Conservation (phyloP, 2,797 vertebrate genomes). For the Mionectes olivaceus region DNA sequence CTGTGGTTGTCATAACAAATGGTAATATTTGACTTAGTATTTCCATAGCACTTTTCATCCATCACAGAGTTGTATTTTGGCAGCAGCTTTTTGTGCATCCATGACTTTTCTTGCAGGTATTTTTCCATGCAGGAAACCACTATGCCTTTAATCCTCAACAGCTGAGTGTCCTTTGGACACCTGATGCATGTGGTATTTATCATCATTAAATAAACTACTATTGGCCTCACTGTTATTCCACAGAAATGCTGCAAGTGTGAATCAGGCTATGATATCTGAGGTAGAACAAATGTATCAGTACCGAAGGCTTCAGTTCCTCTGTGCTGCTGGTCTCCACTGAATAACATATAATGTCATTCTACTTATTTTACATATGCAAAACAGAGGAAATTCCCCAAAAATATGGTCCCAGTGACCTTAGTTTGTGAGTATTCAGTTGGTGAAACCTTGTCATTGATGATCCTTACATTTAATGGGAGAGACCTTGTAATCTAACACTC, state of each 20-base stretch:
- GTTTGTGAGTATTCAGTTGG: not conserved
- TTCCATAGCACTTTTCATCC: constrained; percentile 7
- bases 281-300: not conserved
- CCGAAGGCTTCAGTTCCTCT: not conserved
- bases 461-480: not conserved
- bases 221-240: not conserved
- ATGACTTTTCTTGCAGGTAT: not conserved
- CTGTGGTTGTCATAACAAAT: constrained; percentile 18
- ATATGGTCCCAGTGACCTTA: not conserved
- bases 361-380: not conserved
- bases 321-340: not conserved
- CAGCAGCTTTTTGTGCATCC: not conserved
- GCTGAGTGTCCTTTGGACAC: not conserved
- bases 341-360: not conserved
- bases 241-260: not conserved
- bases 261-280: not conserved
- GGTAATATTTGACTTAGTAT: constrained; percentile 39
- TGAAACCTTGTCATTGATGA: not conserved
- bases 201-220: not conserved
- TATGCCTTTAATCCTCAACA: not conserved
- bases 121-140: not conserved
- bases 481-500: not conserved
- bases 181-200: not conserved
- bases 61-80: not conserved
- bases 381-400: not conserved